Evolutionary conservation across 2,113 vertebrate species (phyloP), one percentile per base, ranked within the genome.

Genomic region (Scortum barcoo): DNA sequence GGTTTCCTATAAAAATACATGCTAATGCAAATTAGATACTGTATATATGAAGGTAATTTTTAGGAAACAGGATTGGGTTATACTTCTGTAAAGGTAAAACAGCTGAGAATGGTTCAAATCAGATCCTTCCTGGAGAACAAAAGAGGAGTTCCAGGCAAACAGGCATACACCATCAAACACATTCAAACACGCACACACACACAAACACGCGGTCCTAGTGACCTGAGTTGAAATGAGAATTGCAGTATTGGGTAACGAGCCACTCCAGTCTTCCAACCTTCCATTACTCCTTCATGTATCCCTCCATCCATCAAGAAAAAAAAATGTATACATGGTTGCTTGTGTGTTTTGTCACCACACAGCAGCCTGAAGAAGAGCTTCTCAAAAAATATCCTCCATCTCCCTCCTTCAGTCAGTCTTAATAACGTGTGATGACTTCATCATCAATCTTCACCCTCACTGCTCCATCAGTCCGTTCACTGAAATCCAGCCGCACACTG

Each of bases 391-490:
- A 44, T 19, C 7, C 12, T 42, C 7, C 17, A 9, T 30, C 24
- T 73, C 19, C 8, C 48, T 58, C 17, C 6, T 26, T 48, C 13
- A 26, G 20, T 44, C 61, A n/a, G 53, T 70, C 28, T 65, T 72
- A 19, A 72, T 63, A n/a, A 33, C 65, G n/a, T 30, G 17, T 50
- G 14, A 66, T 44, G 17, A 26, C 11, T 26, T 22, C 2, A 20
- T 40, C 33, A 28, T 26, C 60, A n/a, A 36, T 68, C 53, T 68
- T 48, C 58, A 62, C 19, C 57, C 14, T 38, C 20, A 17, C 20
- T 65, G 22, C 70, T 44, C 26, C 38, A 58, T 57, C 46, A 33
- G 12, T 30, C 61, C 56, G 62, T 51, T 69, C 30, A 58, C 22
- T 16, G 24, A 8, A 26, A 17, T 42, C 44, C n/a, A 28, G n/a